Evolutionary conservation across 2,797 vertebrate species (phyloP).

Genomic region (Pseudopleuronectes americanus): DNA sequence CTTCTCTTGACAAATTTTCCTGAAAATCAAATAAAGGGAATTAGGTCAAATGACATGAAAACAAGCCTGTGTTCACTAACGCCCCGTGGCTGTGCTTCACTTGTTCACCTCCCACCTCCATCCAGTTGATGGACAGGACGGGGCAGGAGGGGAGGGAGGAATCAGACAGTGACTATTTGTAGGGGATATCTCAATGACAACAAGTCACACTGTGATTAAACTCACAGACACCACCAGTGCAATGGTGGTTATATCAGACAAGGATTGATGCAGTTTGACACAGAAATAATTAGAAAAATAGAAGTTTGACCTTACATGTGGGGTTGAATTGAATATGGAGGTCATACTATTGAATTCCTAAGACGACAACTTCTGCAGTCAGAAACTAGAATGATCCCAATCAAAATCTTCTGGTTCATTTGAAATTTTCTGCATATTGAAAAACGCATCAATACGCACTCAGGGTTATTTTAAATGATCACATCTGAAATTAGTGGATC

Average conservation of each 20-base stretch:
- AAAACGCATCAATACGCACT: no score
- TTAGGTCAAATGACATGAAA: conserved; percentile 20
- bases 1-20: conserved; percentile 3
- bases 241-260: background rate
- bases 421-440: no score
- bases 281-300: no score
- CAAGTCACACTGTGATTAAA: conserved; percentile 16
- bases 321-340: background rate
- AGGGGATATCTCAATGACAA: conserved; percentile 6
- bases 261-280: background rate
- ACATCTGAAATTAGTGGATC: background rate
- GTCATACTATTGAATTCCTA: background rate
- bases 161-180: background rate
- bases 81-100: background rate
- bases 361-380: no score
- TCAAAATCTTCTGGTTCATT: background rate
- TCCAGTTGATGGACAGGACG: conserved; percentile 2
- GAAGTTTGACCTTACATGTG: no score
- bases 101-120: conserved; percentile 32
- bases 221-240: background rate
- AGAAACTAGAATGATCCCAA: background rate
- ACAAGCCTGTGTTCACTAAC: conserved; percentile 19
- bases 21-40: conserved; percentile 13
- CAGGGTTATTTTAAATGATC: background rate
- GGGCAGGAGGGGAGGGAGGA: background rate